Conservation (phyloP, 2,797 vertebrate species). For the Streptopelia turtur region DNA sequence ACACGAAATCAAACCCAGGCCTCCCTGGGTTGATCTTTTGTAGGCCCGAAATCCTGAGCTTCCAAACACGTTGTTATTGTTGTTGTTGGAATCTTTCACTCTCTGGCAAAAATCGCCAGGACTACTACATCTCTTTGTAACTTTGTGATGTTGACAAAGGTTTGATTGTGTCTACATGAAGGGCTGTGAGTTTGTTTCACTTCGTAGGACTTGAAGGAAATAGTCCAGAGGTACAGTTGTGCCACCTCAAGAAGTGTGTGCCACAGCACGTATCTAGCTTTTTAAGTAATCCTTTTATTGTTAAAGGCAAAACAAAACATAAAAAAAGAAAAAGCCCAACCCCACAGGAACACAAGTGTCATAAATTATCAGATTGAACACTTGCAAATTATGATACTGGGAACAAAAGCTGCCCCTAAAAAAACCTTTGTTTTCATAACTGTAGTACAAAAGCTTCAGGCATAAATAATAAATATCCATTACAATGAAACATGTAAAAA, state of each 20-base stretch:
- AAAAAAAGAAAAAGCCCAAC: background rate
- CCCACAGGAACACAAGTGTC: background rate
- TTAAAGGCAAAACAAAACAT: slow-evolving; percentile 48
- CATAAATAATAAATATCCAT: slow-evolving; percentile 43
- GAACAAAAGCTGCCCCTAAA: slow-evolving; percentile 24
- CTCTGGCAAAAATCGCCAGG: background rate
- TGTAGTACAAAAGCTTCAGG: slow-evolving; percentile 29
- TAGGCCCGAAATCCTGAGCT: background rate
- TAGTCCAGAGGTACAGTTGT: slow-evolving; percentile 4
- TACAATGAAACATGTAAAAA: background rate
- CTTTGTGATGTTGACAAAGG: background rate
- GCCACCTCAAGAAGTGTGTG: slow-evolving; percentile 7
- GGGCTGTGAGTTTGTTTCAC: background rate
- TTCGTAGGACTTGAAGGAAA: background rate
- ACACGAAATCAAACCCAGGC: background rate
- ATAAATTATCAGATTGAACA: slow-evolving; percentile 33
- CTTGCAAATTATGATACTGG: slow-evolving; percentile 18
- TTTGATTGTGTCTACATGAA: background rate
- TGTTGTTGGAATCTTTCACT: background rate
- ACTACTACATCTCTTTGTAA: background rate
- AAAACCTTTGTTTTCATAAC: slow-evolving; percentile 9
- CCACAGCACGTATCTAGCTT: slow-evolving; percentile 30
- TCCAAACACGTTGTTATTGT: background rate
- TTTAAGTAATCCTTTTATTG: slow-evolving; percentile 38
- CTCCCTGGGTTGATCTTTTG: background rate